phyloP scores from a whole-genome alignment of 2,888 invertebrate genomes.

The Temnothorax ravouxi region DNA sequence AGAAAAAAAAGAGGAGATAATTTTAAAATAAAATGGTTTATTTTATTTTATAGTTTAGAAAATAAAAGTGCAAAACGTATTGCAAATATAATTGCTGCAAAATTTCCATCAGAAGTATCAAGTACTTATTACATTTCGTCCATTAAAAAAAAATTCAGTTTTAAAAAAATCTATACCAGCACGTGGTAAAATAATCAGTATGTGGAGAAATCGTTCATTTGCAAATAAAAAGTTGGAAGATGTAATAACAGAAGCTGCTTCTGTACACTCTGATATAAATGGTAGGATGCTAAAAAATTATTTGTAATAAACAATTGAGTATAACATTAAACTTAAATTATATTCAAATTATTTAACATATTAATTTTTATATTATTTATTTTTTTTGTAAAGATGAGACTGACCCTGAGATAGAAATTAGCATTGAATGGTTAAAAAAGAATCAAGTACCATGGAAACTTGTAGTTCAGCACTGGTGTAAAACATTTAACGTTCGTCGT shows the following conservation, averaged over 20 bases:
- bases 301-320: background rate
- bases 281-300: background rate
- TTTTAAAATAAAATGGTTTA: background rate
- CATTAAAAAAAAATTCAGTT: background rate
- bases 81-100: background rate
- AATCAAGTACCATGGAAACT: background rate
- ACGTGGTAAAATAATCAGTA: background rate
- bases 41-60: background rate
- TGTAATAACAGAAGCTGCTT: background rate
- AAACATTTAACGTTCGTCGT: background rate
- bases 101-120: background rate
- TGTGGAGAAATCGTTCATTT: background rate
- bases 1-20: too few relatives aligned
- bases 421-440: background rate
- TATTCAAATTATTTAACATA: background rate
- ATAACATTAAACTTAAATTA: too few relatives aligned
- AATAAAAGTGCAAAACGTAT: background rate
- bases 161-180: background rate
- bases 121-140: background rate
- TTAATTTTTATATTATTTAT: background rate
- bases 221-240: background rate
- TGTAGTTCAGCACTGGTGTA: background rate
- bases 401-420: background rate
- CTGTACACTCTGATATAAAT: background rate
- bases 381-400: background rate